Percentiles rank a stretch among this genome's conserved stretches.
Conservation (phyloP, 30 jellyfish, hydroid and myxozoan species). For the Hydractinia symbiolongicarpus region DNA sequence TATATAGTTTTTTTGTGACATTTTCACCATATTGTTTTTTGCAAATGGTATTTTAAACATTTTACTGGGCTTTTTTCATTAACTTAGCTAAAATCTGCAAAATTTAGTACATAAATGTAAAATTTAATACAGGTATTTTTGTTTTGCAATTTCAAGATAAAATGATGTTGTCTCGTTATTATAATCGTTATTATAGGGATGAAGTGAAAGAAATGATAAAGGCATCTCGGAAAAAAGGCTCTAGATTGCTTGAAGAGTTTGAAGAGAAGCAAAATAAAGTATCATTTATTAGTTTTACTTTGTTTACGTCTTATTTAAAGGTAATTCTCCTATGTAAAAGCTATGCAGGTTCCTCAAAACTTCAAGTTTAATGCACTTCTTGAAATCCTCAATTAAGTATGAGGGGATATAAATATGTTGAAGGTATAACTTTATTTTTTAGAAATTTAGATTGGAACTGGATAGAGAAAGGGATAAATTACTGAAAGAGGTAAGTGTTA, state of each 20-base stretch:
- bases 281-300: background rate
- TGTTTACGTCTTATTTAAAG: background rate
- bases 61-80: background rate
- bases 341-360: no score
- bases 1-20: background rate
- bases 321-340: background rate
- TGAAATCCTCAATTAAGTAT: no score
- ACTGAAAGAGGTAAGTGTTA: no score
- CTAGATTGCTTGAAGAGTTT: background rate
- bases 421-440: no score
- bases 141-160: no score
- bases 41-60: background rate
- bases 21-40: no score
- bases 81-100: background rate
- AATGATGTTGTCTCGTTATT: no score
- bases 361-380: no score
- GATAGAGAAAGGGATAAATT: no score
- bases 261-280: slow-evolving; percentile 4
- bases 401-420: no score
- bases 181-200: background rate
- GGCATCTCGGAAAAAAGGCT: background rate
- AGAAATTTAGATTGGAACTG: no score
- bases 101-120: background rate
- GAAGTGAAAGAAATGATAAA: slow-evolving; percentile 6
- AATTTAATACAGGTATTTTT: no score